These are phyloP conservation scores for Clavelina lepadiformis DNA, from an alignment of 23 tunicate species.

Conservation along the genomic window DNA sequence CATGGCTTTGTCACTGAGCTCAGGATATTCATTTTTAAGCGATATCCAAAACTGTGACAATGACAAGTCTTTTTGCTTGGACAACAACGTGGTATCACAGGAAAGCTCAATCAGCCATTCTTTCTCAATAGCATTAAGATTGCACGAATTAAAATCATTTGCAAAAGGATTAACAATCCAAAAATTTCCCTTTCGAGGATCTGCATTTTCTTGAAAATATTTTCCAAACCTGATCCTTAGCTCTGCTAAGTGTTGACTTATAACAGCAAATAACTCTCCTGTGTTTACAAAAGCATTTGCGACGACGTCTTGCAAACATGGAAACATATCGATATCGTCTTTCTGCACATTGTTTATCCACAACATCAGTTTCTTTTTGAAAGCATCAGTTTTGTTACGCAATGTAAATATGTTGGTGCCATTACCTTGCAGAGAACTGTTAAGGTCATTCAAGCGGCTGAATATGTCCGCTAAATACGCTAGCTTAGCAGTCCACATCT, in stretches of 20 bases:
- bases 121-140: slow-evolving; percentile 26
- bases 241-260: slow-evolving; percentile 38
- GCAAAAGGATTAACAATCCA: slow-evolving; percentile 33
- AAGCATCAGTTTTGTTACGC: slow-evolving; percentile 19
- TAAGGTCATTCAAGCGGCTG: slow-evolving; percentile 60
- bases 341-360: slow-evolving; percentile 49
- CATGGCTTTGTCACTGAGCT: slow-evolving; percentile 51
- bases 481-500: slow-evolving; percentile 42
- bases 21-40: slow-evolving; percentile 42
- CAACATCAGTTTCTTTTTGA: slow-evolving; percentile 33
- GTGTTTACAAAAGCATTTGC: slow-evolving; percentile 45
- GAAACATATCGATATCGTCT: slow-evolving; percentile 44
- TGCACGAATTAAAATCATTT: slow-evolving; percentile 19
- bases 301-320: slow-evolving; percentile 53
- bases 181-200: slow-evolving; percentile 40
- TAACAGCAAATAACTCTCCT: slow-evolving; percentile 41
- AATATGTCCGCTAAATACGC: slow-evolving; percentile 51
- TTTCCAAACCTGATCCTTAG: slow-evolving; percentile 36
- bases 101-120: slow-evolving; percentile 55
- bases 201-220: slow-evolving; percentile 38
- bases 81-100: slow-evolving; percentile 50
- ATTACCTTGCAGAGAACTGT: slow-evolving; percentile 35
- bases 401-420: slow-evolving; percentile 20
- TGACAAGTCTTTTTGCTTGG: slow-evolving; percentile 54
- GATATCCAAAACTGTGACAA: slow-evolving; percentile 54